Conservation (phyloP, 1,140 invertebrate genomes). For the Drosophila tropicalis region DNA sequence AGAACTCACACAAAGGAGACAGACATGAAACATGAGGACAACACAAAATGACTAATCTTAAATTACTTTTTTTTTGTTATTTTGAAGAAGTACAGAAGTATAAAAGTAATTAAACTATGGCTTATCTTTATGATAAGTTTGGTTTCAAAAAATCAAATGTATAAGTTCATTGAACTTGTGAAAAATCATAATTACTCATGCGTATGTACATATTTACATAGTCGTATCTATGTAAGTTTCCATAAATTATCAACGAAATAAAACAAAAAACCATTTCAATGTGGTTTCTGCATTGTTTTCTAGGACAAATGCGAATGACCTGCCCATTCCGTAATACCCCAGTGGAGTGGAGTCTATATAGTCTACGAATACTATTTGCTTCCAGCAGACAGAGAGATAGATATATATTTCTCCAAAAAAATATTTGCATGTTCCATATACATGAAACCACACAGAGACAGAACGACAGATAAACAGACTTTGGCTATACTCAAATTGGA, state of each 20-base stretch:
- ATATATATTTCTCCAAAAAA: constrained; percentile 45
- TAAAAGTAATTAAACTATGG: constrained; percentile 32
- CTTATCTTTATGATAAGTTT: constrained; percentile 53
- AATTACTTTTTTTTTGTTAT: constrained; percentile 17
- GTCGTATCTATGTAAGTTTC: constrained; percentile 36
- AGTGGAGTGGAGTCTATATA: background rate
- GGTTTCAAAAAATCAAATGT: constrained; percentile 7
- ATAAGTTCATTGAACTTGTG: constrained; percentile 42
- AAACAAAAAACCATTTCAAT: constrained; percentile 39
- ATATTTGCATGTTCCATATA: constrained; percentile 75
- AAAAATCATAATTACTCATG: constrained; percentile 15
- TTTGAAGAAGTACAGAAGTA: constrained; percentile 1
- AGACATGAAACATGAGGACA: background rate
- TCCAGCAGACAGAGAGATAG: constrained; percentile 36
- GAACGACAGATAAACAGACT: constrained; percentile 26
- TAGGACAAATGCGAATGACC: constrained; percentile 77
- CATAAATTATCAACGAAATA: constrained; percentile 56
- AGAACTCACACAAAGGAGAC: background rate
- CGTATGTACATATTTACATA: background rate
- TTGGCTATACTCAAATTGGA: constrained; percentile 16
- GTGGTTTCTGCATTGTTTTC: constrained; percentile 66
- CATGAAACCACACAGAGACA: constrained; percentile 24
- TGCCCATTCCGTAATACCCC: constrained; percentile 18
- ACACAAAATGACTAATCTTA: constrained; percentile 15
- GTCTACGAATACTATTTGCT: constrained; percentile 53